These are phyloP conservation scores for Lasiommata megera DNA, from an alignment of 2,888 invertebrate species.

Conservation along the genomic window DNA sequence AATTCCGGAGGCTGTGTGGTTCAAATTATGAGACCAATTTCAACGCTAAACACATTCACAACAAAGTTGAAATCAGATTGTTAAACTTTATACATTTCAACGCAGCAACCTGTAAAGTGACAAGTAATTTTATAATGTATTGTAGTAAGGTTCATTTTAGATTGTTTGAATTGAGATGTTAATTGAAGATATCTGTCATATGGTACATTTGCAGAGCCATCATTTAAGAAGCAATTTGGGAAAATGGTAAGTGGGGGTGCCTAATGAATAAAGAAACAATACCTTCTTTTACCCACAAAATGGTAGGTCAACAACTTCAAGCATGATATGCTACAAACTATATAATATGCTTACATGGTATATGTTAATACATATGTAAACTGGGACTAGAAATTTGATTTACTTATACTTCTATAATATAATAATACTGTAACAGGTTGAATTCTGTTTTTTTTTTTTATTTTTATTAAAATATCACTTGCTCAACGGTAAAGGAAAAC, in stretches of 20 bases:
- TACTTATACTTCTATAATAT: too few relatives aligned
- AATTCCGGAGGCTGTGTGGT: slow-evolving; percentile 15
- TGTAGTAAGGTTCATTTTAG: not conserved
- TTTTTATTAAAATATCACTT: too few relatives aligned
- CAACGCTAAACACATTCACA: not conserved
- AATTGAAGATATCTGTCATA: slow-evolving; percentile 32
- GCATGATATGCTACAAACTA: too few relatives aligned
- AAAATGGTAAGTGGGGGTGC: not conserved
- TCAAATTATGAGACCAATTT: not conserved
- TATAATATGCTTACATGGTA: too few relatives aligned
- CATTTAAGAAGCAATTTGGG: slow-evolving; percentile 11
- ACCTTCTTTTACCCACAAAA: not conserved
- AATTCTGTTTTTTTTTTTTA: too few relatives aligned
- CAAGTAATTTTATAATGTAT: not conserved
- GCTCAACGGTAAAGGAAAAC: too few relatives aligned
- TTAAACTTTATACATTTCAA: not conserved
- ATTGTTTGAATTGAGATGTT: slow-evolving; percentile 15
- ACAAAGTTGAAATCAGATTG: slow-evolving; percentile 5
- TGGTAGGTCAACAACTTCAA: not conserved
- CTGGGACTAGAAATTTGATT: too few relatives aligned
- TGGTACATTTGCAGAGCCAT: slow-evolving; percentile 7
- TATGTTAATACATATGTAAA: too few relatives aligned
- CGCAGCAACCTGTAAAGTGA: not conserved
- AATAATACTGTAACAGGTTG: too few relatives aligned
- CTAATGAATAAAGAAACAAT: not conserved